Percentiles rank a stretch among this genome's conserved stretches.
These are phyloP conservation scores for Moxostoma hubbsi DNA, from an alignment of 2,797 vertebrate species.

Conservation along the genomic window DNA sequence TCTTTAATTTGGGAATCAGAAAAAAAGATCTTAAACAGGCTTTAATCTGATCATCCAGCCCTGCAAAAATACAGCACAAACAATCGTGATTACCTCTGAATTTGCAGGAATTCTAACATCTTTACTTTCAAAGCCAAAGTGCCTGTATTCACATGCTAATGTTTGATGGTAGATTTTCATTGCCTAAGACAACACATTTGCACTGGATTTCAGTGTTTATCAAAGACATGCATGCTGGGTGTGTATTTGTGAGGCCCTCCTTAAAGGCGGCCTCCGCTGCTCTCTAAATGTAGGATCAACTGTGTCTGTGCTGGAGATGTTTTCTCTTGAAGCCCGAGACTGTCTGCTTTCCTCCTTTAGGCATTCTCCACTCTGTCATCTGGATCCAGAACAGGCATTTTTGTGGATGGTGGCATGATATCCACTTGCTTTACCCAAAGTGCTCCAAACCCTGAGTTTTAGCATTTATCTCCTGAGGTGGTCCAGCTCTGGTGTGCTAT, in stretches of 20 bases:
- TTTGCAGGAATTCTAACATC: neutral
- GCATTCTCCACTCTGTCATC: conserved; percentile 61
- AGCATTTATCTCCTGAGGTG: conserved; percentile 70
- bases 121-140: neutral
- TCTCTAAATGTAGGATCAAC: conserved; percentile 40
- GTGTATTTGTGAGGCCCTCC: conserved; percentile 23
- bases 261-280: conserved; percentile 20
- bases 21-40: neutral
- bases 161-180: conserved; percentile 25
- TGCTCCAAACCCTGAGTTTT: conserved; percentile 50
- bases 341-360: conserved; percentile 46
- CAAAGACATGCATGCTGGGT: conserved; percentile 18
- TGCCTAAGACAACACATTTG: conserved; percentile 39
- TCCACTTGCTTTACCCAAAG: conserved; percentile 33
- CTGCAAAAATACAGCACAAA: neutral
- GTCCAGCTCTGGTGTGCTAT: conserved; percentile 63
- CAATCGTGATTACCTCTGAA: neutral
- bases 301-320: conserved; percentile 21
- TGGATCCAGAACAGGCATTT: conserved; percentile 62
- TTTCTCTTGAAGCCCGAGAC: conserved; percentile 42
- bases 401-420: conserved; percentile 65
- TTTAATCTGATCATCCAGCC: neutral
- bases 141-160: neutral
- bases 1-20: neutral
- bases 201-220: conserved; percentile 19